Evolutionary conservation across 2,888 invertebrate species (phyloP), one percentile per base, ranked within the genome.

Genomic region (Ennomos fuscantarius): DNA sequence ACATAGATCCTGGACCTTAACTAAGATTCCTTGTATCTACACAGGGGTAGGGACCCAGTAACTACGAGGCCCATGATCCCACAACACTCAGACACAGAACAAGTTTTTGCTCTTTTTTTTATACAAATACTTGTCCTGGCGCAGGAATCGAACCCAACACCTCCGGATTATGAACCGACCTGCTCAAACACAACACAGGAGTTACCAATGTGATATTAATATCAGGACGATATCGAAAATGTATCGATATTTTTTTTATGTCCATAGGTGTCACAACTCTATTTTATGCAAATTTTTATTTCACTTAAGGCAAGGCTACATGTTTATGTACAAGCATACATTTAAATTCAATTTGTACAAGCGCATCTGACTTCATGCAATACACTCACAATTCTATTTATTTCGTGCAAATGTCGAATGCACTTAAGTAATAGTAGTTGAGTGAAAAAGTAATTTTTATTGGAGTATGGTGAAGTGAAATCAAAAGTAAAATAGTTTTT

Each of bases 291-390:
- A 11, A 56, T 69, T 65, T 65, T 62, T 65, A 55, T 65, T 68
- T 60, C 60, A 61, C 55, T 51, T 57, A 63, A 57, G 48, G 55
- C 58, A 55, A 48, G 49, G 63, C 49, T 39, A 39, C 66, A 65
- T 67, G 56, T 72, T 73, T 72, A 70, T 66, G 59, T 62, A 65
- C 63, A 6, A 24, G 64, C 64, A 63, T 68, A 71, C 62, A 74
- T 69, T 73, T 66, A 75, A 75, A 81, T 79, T 76, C 73, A 65
- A 75, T 79, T 77, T 73, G 70, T 66, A 15, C 62, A 66, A 67
- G 69, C 57, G 53, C 48, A 60, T 47, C 53, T 47, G 54, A 56
- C 55, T 55, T 70, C 68, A 74, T 71, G 65, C 63, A 52, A 57
- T 57, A 52, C 32, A 32, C 52, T 36, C 31, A 33, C 35, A 43